Percentiles rank a stretch among this genome's conserved stretches.
Evolutionary conservation across 2,113 vertebrate species (phyloP).

Genomic region (Calidris pygmaea): DNA sequence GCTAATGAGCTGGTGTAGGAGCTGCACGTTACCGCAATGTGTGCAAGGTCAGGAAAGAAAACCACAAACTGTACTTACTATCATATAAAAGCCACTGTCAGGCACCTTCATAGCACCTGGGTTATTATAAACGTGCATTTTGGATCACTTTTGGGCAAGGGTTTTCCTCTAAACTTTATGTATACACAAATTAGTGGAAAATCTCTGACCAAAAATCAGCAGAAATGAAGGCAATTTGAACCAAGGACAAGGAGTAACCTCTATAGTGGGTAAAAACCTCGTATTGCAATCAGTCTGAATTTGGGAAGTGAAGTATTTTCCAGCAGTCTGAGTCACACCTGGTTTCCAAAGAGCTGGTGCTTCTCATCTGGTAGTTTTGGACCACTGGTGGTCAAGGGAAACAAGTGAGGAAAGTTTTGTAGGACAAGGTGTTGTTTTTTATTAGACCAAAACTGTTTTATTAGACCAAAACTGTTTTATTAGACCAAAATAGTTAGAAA

Average conservation of each 20-base stretch:
- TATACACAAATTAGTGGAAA: neutral
- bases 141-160: neutral
- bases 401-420: neutral
- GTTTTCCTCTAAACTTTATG: neutral
- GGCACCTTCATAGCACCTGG: neutral
- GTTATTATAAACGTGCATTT: neutral
- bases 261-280: neutral
- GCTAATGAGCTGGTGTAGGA: neutral
- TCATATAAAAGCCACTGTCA: neutral
- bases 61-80: neutral
- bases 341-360: neutral
- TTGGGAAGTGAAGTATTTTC: neutral
- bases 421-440: neutral
- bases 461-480: neutral
- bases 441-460: neutral
- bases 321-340: neutral
- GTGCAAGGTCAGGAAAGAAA: slow-evolving; percentile 2
- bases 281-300: neutral
- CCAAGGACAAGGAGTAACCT: neutral
- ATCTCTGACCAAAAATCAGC: neutral
- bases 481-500: neutral
- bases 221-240: neutral
- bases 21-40: neutral
- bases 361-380: neutral
- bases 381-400: neutral